Evolutionary conservation across 2,888 invertebrate genomes (phyloP), one percentile per base, ranked within the genome.

Genomic region (Cataglyphis livida): DNA sequence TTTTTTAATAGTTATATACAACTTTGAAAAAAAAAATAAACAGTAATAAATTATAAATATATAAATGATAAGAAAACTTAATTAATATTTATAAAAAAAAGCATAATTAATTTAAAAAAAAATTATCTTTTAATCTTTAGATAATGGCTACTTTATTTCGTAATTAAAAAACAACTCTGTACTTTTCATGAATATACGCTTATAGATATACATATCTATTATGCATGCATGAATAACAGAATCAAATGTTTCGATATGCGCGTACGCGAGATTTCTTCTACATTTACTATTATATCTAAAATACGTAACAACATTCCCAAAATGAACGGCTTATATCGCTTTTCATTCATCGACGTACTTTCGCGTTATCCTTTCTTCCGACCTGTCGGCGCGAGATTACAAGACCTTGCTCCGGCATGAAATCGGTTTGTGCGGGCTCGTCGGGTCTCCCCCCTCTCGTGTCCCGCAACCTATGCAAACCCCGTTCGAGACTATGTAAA

Each of bases 401-500:
- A 89, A 87, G 90, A 88, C 87, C 81, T 81, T 54, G 41, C 18
- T 79, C 82, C 68, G 84, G 75, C 74, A 82, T 84, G 82, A 87
- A 85, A 89, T 90, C 90, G 89, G 89, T 90, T 90, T 90, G 89
- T 85, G 85, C 85, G 84, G 89, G 85, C 75, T 85, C 84, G 90
- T 85, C 70, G 87, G 84, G 85, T 57, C 54, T 21, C 44, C 51
- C 57, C 48, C 48, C 32, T 79, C 71, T 35, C 78, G 75, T 76
- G 44, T 61, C 64, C 83, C 73, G 82, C 91, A 92, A 91, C 91
- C 91, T 92, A 91, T 91, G 93, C 92, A 92, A 93, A 92, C 92
- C 90, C 90, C 90, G 91, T 91, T 92, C 90, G 91, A 91, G 91
- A 92, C 93, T 93, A 93, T 93, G 93, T 93, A 94, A 93, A 93